Base-by-base conservation (phyloP, 2,113 vertebrate species). In the Bos taurus region DNA sequence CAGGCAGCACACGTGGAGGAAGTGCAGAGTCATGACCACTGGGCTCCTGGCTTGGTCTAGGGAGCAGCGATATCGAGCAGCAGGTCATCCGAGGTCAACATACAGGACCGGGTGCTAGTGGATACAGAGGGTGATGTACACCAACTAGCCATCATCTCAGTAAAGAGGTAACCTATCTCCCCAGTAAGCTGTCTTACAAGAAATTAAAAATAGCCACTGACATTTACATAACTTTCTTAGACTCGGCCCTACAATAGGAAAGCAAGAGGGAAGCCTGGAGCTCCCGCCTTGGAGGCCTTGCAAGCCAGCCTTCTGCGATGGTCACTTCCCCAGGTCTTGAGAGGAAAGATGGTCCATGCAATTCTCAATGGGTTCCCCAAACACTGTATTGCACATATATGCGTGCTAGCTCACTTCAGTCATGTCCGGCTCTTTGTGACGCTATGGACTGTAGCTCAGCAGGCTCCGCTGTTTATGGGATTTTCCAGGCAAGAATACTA, bases 71-170 rank as follows among this genome's bases (percentile, higher is more conserved):
- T 15, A 33, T 16, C 8, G 5, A 78, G 43, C 3, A 43, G 26
- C 21, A 26, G 30, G 40, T 84, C 46, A 16, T 52, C 30, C 0
- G 0, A 0, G 30, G 57, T 7, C n/a, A 88, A 50, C 19, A 50
- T 2, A 0, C 23, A 64, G 21, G 57, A 0, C 5, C n/a, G 2
- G 1, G 14, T 57, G 36, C 56, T 89, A 3, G 1, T 64, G 16
- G 52, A 21, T 57, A 78, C 62, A 50, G 25, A 48, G 23, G 19
- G 52, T 0, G 7, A 54, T 52, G 57, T 67, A 28, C 7, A 9
- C 25, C 43, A 86, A 78, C 14, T 43, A 93, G 33, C 19, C 16
- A 64, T n/a, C 30, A 13, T 43, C 60, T 88, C 74, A 30, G 8
- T 43, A n/a, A 94, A 71, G 21, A 54, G 48, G 10, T 56, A 62